Evolutionary conservation across 2,113 vertebrate genomes (phyloP), one percentile per base, ranked within the genome.

Genomic region (Podilymbus podiceps): DNA sequence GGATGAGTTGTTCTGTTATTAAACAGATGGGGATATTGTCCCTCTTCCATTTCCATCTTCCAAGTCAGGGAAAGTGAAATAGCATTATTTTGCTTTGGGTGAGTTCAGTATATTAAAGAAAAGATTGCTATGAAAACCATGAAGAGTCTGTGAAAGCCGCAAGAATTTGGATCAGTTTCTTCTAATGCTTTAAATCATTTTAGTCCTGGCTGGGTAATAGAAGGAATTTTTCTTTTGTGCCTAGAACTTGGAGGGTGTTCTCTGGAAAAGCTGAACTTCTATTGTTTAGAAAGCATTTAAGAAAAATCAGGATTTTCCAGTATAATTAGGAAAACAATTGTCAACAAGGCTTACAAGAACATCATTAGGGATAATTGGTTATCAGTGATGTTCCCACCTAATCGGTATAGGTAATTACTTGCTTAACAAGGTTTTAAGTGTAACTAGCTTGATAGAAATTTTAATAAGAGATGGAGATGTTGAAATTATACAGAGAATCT

Each of bases 21-120:
- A 95, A 96, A 93, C 88, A 88, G 67, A 73, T 69, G 67, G 50
- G 50, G 55, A 95, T 88, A 17, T 53, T 58, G 49, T 90, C 79
- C 58, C 49, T 73, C 63, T 85, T 69, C 78, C 73, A 59, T 47
- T 94, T 71, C 73, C 52, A 28, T 88, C 40, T 59, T 72, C 75
- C 58, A 15, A 33, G 8, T 17, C 2, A 0, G 49, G 28, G 71
- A 71, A 77, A 50, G 59, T 47, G 85, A 68, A 90, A 86, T 66
- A 77, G 28, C 42, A 10, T 71, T 60, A 25, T 55, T 84, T 71
- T 23, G 19, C 40, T 59, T 90, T 22, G 64, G n/a, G 16, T 66
- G 64, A 88, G 38, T 53, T 77, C 71, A 69, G 44, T 50, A 5
- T 35, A 27, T 91, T 92, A 68, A 72, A 67, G 67, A 59, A 40